Evolutionary conservation across 2,888 invertebrate genomes (phyloP), one percentile per base, ranked within the genome.

Genomic region (Merodon equestris): DNA sequence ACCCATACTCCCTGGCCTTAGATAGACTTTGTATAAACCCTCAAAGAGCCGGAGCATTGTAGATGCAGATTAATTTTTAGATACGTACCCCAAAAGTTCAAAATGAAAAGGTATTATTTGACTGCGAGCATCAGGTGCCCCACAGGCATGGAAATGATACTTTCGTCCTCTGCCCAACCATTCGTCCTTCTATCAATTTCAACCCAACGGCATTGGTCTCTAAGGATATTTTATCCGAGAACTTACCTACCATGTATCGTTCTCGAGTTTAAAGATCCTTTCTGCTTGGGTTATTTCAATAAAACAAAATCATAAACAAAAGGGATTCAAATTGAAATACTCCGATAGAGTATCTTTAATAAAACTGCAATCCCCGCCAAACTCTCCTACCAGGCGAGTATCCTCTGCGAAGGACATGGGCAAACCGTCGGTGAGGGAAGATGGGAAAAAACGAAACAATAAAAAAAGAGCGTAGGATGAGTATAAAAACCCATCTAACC

Each of bases 221-320:
- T 17, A 1, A 9, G 48, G 44, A 15, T 17, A 53, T 44, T 44
- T 42, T 36, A 27, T 50, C n/a, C 9, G 7, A 7, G 7, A 27
- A 27, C n/a, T n/a, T n/a, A 7, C 27, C 2, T 7, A 27, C 3
- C 27, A 27, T 27, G 27, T 27, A 27, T 27, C 27, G 27, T 27
- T 47, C 61, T 56, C 36, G 13, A 50, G 50, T 60, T 73, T 54
- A 51, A 68, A 54, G 68, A 64, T 58, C 68, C 54, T 60, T 70
- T 70, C 44, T 56, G 48, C 58, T 56, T 64, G 64, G 54, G 38
- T 44, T 58, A 74, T 70, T 79, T 70, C 79, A 74, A 79, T 74
- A 72, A 40, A 79, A 54, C 68, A 66, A 74, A 79, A 70, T 79
- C 74, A 74, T 79, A 79, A 79, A 79, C 74, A 74, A 74, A 70